Base-by-base conservation (phyloP, 2,797 vertebrate genomes). In the Hemitrygon akajei region DNA sequence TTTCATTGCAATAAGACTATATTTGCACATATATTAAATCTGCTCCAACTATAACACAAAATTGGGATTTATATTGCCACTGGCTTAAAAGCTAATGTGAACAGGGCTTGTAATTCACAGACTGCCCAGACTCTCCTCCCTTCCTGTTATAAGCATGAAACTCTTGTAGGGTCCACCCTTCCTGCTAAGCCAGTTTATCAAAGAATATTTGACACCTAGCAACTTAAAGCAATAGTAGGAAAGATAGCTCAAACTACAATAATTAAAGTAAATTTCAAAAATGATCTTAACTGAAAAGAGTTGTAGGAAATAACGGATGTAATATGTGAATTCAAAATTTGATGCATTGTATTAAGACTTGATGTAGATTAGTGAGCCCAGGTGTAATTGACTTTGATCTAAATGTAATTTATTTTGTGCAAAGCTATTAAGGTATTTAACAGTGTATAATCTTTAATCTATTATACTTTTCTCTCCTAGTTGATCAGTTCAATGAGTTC, bases 401-500 rank as follows among this genome's bases (percentile, higher is more conserved):
- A 69, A 77, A 93, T 93, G 22, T 56, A 58, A 47, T 30, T 77
- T 22, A 75, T 27, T 56, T 69, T 93, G 12, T 77, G n/a, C 75
- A 14, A 76, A 93, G 7, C 14, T 34, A 60, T 56, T 37, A 56
- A 86, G n/a, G 10, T 93, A 30, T 93, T 3, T 93, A n/a, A 56
- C 47, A 71, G 63, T n/a, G 60, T 71, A 63, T 37, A 93, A 66
- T 22, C 37, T 60, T 34, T 76, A 63, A 47, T 37, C 34, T 69
- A 60, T 82, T 82, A 22, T 69, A 30, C 60, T 10, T 94, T 95
- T 96, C 94, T 30, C 47, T 71, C 1, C 0, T 71, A 99, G 99
- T 96, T 99, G 96, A 99, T 99, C 96, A 99, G 97, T 97, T 98
- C 97, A 66, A 99, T 99, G 99, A 99, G 99, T 95, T 99, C 99